Percentiles rank a stretch among this genome's conserved stretches.
Evolutionary conservation across 2,797 vertebrate genomes (phyloP).

Genomic region (Eulemur rubriventer): DNA sequence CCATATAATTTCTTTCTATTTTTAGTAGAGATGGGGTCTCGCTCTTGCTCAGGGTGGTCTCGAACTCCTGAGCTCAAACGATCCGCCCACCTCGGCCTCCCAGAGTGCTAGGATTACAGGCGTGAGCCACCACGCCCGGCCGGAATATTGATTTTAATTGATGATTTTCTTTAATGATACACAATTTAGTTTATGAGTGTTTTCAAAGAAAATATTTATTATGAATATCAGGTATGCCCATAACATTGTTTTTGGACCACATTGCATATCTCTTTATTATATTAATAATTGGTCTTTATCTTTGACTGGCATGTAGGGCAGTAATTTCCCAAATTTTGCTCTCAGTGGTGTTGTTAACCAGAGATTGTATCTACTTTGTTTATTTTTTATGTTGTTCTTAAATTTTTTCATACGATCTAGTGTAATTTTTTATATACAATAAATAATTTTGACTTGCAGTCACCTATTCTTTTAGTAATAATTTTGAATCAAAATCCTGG

Average conservation of each 20-base stretch:
- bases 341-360: background rate
- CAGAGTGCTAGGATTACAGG: too few relatives aligned
- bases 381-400: background rate
- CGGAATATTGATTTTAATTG: too few relatives aligned
- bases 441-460: background rate
- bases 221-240: background rate
- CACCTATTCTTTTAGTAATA: background rate
- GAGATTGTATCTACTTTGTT: background rate
- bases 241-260: background rate
- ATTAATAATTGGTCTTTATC: background rate
- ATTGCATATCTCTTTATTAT: background rate
- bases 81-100: too few relatives aligned
- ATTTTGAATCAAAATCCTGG: background rate
- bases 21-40: too few relatives aligned
- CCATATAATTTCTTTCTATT: too few relatives aligned
- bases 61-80: too few relatives aligned
- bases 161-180: background rate
- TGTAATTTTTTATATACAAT: background rate
- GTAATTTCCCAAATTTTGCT: background rate
- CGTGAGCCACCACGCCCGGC: too few relatives aligned
- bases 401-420: background rate
- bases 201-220: background rate
- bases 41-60: too few relatives aligned
- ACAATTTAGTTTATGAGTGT: background rate
- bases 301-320: background rate